A percentile compares a stretch with the other conserved stretches of the same genome.
These are phyloP conservation scores for Sapajus apella DNA, from an alignment of 2,113 vertebrate genomes.

Conservation along the genomic window DNA sequence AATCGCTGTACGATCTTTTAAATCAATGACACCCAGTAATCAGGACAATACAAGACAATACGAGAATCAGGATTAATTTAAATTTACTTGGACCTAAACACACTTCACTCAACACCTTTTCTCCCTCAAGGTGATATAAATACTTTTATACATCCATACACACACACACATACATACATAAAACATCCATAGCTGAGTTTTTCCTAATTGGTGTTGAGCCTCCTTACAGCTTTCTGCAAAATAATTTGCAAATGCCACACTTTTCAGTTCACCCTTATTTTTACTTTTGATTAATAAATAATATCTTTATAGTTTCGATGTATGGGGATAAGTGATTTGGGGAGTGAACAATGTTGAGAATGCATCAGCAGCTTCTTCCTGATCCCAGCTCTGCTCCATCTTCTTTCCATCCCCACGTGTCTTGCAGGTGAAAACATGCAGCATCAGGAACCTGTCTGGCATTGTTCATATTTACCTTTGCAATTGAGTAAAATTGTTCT, in stretches of 20 bases:
- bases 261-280: not conserved
- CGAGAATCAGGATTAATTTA: not conserved
- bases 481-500: not conserved
- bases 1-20: too few species aligned
- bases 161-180: not conserved
- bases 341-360: not conserved
- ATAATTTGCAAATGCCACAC: not conserved
- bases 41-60: not conserved
- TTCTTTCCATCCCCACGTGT: too few species aligned
- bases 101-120: not conserved
- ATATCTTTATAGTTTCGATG: not conserved
- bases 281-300: not conserved
- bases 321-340: not conserved
- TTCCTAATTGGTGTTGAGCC: too few species aligned
- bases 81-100: not conserved
- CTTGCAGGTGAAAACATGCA: not conserved
- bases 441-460: not conserved
- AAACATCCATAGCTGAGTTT: too few species aligned
- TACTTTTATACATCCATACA: not conserved
- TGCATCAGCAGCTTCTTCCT: fast-evolving
- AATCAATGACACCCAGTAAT: fast-evolving
- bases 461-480: not conserved
- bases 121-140: not conserved
- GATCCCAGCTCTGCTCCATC: fast-evolving
- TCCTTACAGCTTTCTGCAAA: not conserved